Conservation (phyloP, 92 coral and sea anemone genomes). For the Pocillopora meandrina region DNA sequence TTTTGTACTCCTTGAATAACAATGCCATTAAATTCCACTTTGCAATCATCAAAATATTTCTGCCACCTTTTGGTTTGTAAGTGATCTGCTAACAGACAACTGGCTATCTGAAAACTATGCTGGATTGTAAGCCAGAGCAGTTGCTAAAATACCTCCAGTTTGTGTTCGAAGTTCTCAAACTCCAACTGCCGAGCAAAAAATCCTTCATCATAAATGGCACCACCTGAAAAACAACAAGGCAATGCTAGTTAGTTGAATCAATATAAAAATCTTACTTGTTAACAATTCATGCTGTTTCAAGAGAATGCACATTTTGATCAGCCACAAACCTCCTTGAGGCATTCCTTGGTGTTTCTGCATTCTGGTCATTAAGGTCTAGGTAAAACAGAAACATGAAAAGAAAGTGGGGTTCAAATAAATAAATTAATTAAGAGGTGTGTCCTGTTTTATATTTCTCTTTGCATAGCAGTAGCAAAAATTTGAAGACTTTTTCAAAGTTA, state of each 20-base stretch:
- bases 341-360: constrained; percentile 95
- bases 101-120: neutral
- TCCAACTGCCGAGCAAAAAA: constrained; percentile 91
- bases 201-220: constrained; percentile 96
- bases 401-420: neutral
- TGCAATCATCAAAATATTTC: too few species aligned
- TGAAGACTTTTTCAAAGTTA: too few species aligned
- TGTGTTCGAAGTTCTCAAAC: constrained; percentile 95
- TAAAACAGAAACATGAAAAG: neutral
- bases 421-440: neutral
- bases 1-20: too few species aligned
- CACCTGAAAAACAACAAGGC: constrained; percentile 55
- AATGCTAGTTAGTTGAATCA: neutral
- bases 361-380: constrained; percentile 81
- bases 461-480: too few species aligned
- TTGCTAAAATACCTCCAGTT: constrained; percentile 72
- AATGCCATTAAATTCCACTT: too few species aligned
- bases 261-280: too few species aligned
- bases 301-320: too few species aligned
- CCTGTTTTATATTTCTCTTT: neutral
- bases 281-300: too few species aligned
- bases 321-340: constrained; percentile 90
- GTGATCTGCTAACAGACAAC: too few species aligned
- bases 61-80: too few species aligned
- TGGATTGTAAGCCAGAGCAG: neutral